A percentile compares a stretch with the other conserved stretches of the same genome.
phyloP scores from a whole-genome alignment of 2,888 invertebrate genomes.

The Acleris laterana region DNA sequence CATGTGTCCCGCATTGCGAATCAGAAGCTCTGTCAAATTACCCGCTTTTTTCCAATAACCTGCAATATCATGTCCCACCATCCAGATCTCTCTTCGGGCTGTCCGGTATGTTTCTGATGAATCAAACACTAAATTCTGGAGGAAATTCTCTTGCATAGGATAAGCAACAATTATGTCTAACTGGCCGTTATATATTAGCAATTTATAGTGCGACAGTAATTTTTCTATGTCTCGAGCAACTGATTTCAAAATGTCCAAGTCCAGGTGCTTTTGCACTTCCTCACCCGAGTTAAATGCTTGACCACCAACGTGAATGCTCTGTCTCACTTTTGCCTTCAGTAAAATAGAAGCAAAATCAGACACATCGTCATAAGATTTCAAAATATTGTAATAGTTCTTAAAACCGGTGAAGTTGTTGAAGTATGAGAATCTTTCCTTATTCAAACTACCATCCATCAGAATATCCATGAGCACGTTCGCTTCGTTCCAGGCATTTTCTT shows the following conservation, averaged over 20 bases:
- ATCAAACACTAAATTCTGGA: constrained; percentile 87
- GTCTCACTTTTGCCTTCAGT: constrained; percentile 68
- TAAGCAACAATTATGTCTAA: constrained; percentile 87
- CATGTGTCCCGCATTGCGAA: constrained; percentile 92
- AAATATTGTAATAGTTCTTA: constrained; percentile 89
- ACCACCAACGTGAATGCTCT: constrained; percentile 86
- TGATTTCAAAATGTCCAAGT: constrained; percentile 84
- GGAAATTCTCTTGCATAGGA: constrained; percentile 85
- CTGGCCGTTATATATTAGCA: constrained; percentile 87
- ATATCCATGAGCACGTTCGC: constrained; percentile 89
- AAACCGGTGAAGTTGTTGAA: constrained; percentile 90
- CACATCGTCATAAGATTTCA: constrained; percentile 76
- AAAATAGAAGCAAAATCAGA: constrained; percentile 63
- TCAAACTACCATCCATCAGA: constrained; percentile 80
- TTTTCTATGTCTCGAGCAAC: constrained; percentile 75
- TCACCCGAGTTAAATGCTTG: constrained; percentile 76
- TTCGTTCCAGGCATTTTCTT: constrained; percentile 84
- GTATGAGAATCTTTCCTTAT: constrained; percentile 56
- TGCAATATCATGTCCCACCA: constrained; percentile 86
- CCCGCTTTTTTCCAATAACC: constrained; percentile 89
- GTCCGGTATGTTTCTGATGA: constrained; percentile 85
- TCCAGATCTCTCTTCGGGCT: constrained; percentile 87
- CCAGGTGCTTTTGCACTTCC: constrained; percentile 78
- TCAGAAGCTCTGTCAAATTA: constrained; percentile 88
- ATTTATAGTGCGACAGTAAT: constrained; percentile 76